phyloP scores from a whole-genome alignment of 1,140 invertebrate species.

The Eriocheir sinensis region DNA sequence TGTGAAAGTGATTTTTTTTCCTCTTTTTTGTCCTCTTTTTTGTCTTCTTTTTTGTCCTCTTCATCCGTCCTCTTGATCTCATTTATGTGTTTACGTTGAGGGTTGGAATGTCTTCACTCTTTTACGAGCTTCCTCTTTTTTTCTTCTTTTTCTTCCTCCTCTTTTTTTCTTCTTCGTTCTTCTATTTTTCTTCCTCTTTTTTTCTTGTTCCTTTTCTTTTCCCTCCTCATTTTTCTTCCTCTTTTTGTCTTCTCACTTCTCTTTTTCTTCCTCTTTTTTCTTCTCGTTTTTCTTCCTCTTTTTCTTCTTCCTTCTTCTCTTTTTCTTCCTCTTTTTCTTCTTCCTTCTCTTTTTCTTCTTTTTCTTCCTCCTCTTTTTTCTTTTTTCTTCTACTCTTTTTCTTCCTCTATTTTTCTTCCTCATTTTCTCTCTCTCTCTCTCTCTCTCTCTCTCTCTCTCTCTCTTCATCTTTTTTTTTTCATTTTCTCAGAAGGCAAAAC shows the following conservation, averaged over 20 bases:
- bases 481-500: too few relatives aligned
- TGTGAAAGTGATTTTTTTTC: background rate
- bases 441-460: background rate
- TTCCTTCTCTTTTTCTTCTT: too few relatives aligned
- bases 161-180: background rate
- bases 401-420: too few relatives aligned
- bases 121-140: background rate
- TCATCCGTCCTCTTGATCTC: background rate
- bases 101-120: too few relatives aligned
- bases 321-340: too few relatives aligned
- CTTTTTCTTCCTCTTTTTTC: background rate
- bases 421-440: too few relatives aligned
- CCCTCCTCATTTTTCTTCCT: background rate
- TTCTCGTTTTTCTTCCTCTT: too few relatives aligned
- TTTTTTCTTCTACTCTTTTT: too few relatives aligned
- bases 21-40: background rate
- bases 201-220: background rate
- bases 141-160: background rate
- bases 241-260: background rate
- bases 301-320: too few relatives aligned
- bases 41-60: background rate
- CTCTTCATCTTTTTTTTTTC: too few relatives aligned
- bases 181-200: background rate
- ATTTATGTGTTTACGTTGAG: background rate
- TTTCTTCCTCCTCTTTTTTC: too few relatives aligned